phyloP scores from a whole-genome alignment of 2,888 invertebrate genomes.

The Amiota communis region DNA sequence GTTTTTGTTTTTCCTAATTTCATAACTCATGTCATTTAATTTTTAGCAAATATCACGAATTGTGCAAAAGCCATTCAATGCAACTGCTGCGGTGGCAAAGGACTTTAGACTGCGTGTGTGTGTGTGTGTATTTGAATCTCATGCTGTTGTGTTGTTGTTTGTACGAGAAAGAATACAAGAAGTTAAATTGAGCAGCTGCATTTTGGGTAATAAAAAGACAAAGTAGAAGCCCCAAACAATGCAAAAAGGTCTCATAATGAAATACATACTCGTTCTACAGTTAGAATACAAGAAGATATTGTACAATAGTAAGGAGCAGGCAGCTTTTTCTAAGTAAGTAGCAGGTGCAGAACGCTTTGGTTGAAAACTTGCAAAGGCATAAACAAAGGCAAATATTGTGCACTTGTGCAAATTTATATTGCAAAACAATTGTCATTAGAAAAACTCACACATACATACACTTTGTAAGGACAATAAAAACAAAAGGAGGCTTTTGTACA shows the following conservation, averaged over 20 bases:
- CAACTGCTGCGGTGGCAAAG: slow-evolving; percentile 59
- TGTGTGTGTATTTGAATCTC: too few species aligned
- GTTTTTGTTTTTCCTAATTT: slow-evolving; percentile 49
- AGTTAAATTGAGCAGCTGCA: neutral
- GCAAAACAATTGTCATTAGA: slow-evolving; percentile 71
- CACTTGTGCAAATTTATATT: slow-evolving; percentile 71
- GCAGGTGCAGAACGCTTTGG: slow-evolving; percentile 50
- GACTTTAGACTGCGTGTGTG: slow-evolving; percentile 3
- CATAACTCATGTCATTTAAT: slow-evolving; percentile 70
- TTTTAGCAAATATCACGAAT: slow-evolving; percentile 70
- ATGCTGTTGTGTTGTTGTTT: slow-evolving; percentile 1
- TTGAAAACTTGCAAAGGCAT: slow-evolving; percentile 45
- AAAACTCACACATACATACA: slow-evolving; percentile 63
- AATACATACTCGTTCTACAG: slow-evolving; percentile 55
- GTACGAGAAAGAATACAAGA: slow-evolving; percentile 2
- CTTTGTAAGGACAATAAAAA: slow-evolving; percentile 51
- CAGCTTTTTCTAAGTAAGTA: slow-evolving; percentile 54
- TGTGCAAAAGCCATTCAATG: slow-evolving; percentile 67
- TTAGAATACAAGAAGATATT: slow-evolving; percentile 37
- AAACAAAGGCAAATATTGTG: slow-evolving; percentile 69
- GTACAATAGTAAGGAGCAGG: slow-evolving; percentile 51
- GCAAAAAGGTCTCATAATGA: slow-evolving; percentile 47
- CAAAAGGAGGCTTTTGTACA: slow-evolving; percentile 42
- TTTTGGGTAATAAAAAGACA: slow-evolving; percentile 21
- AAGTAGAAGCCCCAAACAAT: neutral